These are phyloP conservation scores for Bombus terrestris DNA, from an alignment of 1,140 invertebrate species.

Conservation along the genomic window DNA sequence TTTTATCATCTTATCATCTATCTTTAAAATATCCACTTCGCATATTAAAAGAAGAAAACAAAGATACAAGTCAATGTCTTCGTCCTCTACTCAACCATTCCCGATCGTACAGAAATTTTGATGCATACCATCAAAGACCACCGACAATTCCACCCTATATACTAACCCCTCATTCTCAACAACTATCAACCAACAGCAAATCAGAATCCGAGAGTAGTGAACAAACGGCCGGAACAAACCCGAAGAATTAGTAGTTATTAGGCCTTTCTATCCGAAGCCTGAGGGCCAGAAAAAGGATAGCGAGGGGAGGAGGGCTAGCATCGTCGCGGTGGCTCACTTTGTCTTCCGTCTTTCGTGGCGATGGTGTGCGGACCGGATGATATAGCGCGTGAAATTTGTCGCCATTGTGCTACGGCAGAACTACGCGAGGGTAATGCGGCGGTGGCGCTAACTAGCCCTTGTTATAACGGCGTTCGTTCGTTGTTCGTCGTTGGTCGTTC, in stretches of 20 bases:
- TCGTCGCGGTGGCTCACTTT: constrained; percentile 34
- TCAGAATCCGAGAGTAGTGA: too few species aligned
- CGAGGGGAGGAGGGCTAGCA: neutral
- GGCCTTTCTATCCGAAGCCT: constrained; percentile 8
- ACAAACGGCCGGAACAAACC: constrained; percentile 32
- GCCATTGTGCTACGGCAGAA: constrained; percentile 78
- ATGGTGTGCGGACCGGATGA: constrained; percentile 65
- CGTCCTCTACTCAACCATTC: too few species aligned
- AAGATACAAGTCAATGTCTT: too few species aligned
- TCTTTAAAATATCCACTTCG: too few species aligned
- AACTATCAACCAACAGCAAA: neutral
- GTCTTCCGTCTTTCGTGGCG: constrained; percentile 56
- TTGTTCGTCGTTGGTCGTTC: constrained; percentile 68
- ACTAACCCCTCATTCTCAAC: neutral
- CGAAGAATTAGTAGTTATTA: constrained; percentile 58
- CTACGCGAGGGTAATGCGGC: constrained; percentile 78
- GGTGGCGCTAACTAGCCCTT: constrained; percentile 80
- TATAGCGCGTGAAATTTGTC: constrained; percentile 81
- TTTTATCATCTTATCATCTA: too few species aligned
- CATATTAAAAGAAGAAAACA: too few species aligned
- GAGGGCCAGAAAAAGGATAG: neutral
- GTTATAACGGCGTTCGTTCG: constrained; percentile 77
- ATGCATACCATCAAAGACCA: neutral
- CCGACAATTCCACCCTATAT: neutral
- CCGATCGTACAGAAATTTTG: too few species aligned